These are phyloP conservation scores for Anabacerthia variegaticeps DNA, from an alignment of 2,797 vertebrate genomes.

Conservation along the genomic window DNA sequence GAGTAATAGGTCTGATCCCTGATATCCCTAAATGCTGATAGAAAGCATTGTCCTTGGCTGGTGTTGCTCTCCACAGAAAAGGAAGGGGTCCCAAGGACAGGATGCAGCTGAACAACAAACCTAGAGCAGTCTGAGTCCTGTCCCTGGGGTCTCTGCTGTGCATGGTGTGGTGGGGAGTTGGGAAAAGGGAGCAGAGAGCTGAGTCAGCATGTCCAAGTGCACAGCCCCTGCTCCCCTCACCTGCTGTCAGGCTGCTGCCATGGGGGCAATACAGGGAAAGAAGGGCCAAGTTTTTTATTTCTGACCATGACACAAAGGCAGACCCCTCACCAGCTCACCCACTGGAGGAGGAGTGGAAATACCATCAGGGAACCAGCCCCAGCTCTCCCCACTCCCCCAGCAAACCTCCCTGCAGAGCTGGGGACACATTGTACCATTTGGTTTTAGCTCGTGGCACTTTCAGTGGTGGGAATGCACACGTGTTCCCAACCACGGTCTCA, in stretches of 20 bases:
- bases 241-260: background rate
- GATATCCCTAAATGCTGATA: background rate
- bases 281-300: background rate
- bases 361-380: rapidly evolving
- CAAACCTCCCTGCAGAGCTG: background rate
- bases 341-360: background rate
- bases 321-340: background rate
- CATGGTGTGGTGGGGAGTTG: rapidly evolving
- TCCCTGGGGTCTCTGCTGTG: background rate
- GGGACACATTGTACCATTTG: background rate
- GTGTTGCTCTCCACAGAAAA: background rate
- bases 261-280: rapidly evolving
- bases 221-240: rapidly evolving
- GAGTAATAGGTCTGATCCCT: background rate
- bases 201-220: rapidly evolving
- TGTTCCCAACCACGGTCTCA: rapidly evolving
- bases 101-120: background rate
- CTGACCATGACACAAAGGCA: background rate
- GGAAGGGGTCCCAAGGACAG: background rate
- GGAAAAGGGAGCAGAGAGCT: background rate
- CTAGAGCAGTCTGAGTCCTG: background rate
- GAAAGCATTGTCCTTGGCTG: background rate
- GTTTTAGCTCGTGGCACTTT: background rate
- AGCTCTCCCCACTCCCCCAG: rapidly evolving
- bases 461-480: background rate